These are phyloP conservation scores for Parotocinclus haroldoi DNA, from an alignment of 2,797 vertebrate species.

Conservation along the genomic window DNA sequence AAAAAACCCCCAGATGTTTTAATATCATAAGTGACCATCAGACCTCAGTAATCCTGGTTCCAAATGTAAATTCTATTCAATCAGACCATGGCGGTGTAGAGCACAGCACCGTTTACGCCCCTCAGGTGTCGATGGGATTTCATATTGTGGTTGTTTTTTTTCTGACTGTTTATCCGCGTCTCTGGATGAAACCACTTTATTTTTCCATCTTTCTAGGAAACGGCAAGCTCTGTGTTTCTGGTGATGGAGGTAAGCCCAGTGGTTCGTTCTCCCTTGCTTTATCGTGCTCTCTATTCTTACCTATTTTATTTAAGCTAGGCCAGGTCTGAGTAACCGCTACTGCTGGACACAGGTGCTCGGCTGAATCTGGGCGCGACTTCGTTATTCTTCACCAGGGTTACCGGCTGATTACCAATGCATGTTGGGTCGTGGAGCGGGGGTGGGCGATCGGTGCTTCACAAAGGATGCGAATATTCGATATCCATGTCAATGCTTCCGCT, in stretches of 20 bases:
- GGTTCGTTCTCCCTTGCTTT: background rate
- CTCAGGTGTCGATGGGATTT: too few species aligned
- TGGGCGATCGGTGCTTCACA: slow-evolving; percentile 3
- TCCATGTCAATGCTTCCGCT: slow-evolving; percentile 28
- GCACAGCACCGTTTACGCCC: too few species aligned
- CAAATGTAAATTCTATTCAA: too few species aligned
- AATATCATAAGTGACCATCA: too few species aligned
- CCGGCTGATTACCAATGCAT: background rate
- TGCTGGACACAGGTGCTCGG: too few species aligned
- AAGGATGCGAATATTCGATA: slow-evolving; percentile 25
- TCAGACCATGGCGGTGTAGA: too few species aligned
- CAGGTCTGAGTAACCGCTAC: too few species aligned
- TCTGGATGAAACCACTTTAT: slow-evolving; percentile 36
- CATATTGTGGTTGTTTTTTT: too few species aligned
- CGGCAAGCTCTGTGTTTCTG: slow-evolving; percentile 94
- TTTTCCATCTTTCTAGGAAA: slow-evolving; percentile 73
- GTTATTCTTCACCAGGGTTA: background rate
- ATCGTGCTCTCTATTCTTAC: background rate
- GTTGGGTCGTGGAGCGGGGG: background rate
- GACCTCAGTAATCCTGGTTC: too few species aligned
- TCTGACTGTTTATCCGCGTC: too few species aligned
- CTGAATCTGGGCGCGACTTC: background rate
- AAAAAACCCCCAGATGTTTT: too few species aligned
- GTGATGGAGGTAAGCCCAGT: slow-evolving; percentile 94
- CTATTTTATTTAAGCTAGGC: slow-evolving; percentile 25